These are phyloP conservation scores for Cochlearius cochlearius DNA, from an alignment of 2,113 vertebrate species.

Conservation along the genomic window DNA sequence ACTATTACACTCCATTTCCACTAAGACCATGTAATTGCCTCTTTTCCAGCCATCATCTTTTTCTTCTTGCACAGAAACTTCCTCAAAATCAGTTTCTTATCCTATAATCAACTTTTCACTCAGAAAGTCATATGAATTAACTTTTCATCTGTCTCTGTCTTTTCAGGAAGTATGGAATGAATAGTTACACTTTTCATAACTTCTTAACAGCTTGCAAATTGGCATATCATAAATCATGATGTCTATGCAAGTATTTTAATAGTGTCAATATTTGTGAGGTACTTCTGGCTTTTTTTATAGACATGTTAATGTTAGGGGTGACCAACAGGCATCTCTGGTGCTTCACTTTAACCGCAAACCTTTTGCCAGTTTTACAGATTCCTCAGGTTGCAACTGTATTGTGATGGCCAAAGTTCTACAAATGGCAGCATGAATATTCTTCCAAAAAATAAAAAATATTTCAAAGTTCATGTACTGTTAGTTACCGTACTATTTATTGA, in stretches of 20 bases:
- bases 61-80: neutral
- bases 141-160: neutral
- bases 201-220: neutral
- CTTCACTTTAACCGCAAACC: neutral
- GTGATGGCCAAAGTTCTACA: neutral
- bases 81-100: neutral
- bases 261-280: neutral
- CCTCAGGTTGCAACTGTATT: neutral
- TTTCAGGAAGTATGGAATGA: neutral
- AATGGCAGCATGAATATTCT: neutral
- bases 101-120: neutral
- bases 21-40: neutral
- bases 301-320: neutral
- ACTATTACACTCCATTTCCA: neutral
- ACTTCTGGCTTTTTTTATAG: neutral
- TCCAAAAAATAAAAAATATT: neutral
- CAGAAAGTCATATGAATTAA: neutral
- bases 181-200: neutral
- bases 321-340: neutral
- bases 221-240: neutral
- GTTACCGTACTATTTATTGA: neutral
- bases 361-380: neutral
- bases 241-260: neutral
- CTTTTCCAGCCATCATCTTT: neutral
- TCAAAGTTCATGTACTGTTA: neutral